Base-by-base conservation (phyloP, 2,113 vertebrate species). In the Oreochromis spilurus region DNA sequence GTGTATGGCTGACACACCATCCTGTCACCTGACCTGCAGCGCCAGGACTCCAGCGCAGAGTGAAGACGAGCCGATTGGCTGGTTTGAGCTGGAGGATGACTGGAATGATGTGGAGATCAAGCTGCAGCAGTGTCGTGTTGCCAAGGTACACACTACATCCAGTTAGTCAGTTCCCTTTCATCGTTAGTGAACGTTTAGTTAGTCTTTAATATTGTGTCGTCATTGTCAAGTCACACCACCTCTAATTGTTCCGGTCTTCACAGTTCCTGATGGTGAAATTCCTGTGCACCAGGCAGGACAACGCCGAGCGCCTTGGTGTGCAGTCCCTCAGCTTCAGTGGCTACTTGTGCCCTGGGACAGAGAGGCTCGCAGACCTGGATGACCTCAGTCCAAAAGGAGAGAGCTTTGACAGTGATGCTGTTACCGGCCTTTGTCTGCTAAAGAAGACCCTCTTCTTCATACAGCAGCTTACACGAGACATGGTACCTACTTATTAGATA, bases 251-350 rank as follows among this genome's bases (percentile, higher is more conserved):
- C n/a, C 31, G 82, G 19, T 91, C 55, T 72, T 45, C n/a, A 8
- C 31, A 99, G 99, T 99, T 98, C 90, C 84, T 99, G 96, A 99
- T 99, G 99, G 96, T 99, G 19, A 99, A 99, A 93, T 99, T 99
- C 96, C 91, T 99, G 67, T 98, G 98, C 93, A 96, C 97, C 1
- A 97, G 98, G 55, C 97, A 98, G 92, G 98, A 98, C n/a, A 96
- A 97, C 0, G 98, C 98, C 0, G 98, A 99, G 81, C 97, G 99
- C 3, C 94, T 99, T 0, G 99, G 99, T 1, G 97, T 99, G 1
- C 98, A 99, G 87, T 97, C 98, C 17, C 94, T 99, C 57, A 95
- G 83, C 48, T 96, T 98, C 52, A 97, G 97, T 4, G 99, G 99
- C 0, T 99, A 99, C n/a, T 92, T 97, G 26, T 97, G 98, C 11